Conservation (phyloP, 2,888 invertebrate genomes). For the Lasioglossum malachurum region DNA sequence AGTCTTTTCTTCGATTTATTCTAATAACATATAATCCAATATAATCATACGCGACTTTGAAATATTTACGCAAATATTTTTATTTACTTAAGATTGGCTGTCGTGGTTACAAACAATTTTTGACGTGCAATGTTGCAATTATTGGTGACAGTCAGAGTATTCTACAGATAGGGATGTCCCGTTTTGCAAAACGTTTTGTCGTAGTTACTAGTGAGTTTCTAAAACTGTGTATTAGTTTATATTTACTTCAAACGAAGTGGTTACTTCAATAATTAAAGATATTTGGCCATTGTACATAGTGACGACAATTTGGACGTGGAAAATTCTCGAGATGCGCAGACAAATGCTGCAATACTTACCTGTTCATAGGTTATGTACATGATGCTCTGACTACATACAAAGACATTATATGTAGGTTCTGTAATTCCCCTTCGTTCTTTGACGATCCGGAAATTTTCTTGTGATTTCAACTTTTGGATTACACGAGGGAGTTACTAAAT, state of each 20-base stretch:
- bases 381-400: not conserved
- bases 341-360: not conserved
- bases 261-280: not conserved
- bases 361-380: conserved; percentile 28
- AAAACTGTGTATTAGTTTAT: not conserved
- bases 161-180: conserved; percentile 66
- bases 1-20: not conserved
- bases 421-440: not conserved
- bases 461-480: not conserved
- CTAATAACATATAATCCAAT: not conserved
- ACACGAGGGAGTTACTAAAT: conserved; percentile 28
- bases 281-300: not conserved
- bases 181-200: conserved; percentile 28
- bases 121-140: not conserved
- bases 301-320: not conserved
- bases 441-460: not conserved
- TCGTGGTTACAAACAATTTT: not conserved
- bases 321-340: not conserved
- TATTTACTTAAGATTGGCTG: not conserved
- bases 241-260: not conserved
- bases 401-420: not conserved
- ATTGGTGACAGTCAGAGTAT: conserved; percentile 34
- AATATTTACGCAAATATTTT: not conserved
- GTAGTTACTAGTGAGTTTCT: conserved; percentile 35
- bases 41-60: no score